Evolutionary conservation across 2,888 invertebrate species (phyloP).

Genomic region (Pollenia amentaria): DNA sequence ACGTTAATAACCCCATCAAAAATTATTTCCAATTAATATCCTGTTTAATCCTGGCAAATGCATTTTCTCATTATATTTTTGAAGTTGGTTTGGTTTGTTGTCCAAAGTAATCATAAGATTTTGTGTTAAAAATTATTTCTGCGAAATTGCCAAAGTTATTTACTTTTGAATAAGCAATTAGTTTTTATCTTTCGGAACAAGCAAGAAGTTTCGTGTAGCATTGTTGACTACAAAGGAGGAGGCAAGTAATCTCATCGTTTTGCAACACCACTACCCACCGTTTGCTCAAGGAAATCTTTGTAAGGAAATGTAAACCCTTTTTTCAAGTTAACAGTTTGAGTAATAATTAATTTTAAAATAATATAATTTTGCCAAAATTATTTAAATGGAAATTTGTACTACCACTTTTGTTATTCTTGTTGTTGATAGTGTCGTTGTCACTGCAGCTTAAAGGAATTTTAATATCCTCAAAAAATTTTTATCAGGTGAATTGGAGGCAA

Average conservation of each 20-base stretch:
- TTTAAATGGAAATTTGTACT: slow-evolving; percentile 68
- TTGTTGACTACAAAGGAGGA: slow-evolving; percentile 28
- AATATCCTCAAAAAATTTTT: slow-evolving; percentile 67
- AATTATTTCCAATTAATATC: slow-evolving; percentile 61
- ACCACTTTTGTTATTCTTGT: slow-evolving; percentile 14
- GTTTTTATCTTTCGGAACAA: slow-evolving; percentile 62
- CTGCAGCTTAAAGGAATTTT: slow-evolving; percentile 47
- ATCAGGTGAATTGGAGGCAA: slow-evolving; percentile 21
- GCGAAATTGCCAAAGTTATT: slow-evolving; percentile 69
- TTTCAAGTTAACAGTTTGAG: slow-evolving; percentile 4
- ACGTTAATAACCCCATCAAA: slow-evolving; percentile 17
- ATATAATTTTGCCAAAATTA: slow-evolving; percentile 50
- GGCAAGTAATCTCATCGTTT: neutral
- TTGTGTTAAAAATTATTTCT: slow-evolving; percentile 60
- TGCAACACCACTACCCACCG: neutral
- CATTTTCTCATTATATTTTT: slow-evolving; percentile 36
- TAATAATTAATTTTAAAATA: slow-evolving; percentile 43
- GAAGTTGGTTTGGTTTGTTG: slow-evolving; percentile 26
- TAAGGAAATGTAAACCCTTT: slow-evolving; percentile 67
- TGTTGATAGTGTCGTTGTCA: neutral
- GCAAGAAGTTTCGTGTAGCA: neutral
- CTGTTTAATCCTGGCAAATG: slow-evolving; percentile 61
- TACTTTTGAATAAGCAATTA: slow-evolving; percentile 69
- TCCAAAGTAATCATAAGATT: slow-evolving; percentile 50
- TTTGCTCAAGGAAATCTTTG: slow-evolving; percentile 44